phyloP scores from a whole-genome alignment of 2,888 invertebrate species.

The Slavum lentiscoides region DNA sequence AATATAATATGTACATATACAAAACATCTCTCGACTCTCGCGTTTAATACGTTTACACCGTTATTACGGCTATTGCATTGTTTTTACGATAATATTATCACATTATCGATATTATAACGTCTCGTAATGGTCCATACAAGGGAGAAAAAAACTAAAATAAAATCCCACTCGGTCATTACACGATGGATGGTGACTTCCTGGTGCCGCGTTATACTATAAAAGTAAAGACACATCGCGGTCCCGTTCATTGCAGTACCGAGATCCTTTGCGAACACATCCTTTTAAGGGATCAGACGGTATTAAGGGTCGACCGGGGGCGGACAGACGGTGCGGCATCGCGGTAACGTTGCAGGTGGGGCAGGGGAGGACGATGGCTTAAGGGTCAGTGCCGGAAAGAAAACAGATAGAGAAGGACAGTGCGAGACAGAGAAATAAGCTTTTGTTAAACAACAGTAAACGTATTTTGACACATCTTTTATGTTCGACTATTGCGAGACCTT shows the following conservation, averaged over 20 bases:
- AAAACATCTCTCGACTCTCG: too few relatives aligned
- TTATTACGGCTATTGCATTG: too few relatives aligned
- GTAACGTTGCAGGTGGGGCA: neutral
- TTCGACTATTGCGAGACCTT: constrained; percentile 31
- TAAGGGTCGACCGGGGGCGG: constrained; percentile 37
- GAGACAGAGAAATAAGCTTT: constrained; percentile 15
- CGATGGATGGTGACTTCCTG: constrained; percentile 1
- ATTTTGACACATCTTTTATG: constrained; percentile 39
- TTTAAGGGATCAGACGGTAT: constrained; percentile 51
- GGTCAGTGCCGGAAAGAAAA: constrained; percentile 8
- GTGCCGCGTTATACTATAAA: neutral
- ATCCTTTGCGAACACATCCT: constrained; percentile 40
- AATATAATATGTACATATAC: too few relatives aligned
- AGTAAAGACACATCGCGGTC: constrained; percentile 21
- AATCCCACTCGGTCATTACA: constrained; percentile 13
- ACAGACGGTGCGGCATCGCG: constrained; percentile 1
- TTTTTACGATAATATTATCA: too few relatives aligned
- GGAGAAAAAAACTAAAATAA: neutral
- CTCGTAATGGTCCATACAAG: neutral
- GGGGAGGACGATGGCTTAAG: constrained; percentile 14
- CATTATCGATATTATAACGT: neutral
- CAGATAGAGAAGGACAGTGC: neutral
- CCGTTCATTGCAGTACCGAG: neutral
- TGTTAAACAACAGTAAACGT: constrained; percentile 47
- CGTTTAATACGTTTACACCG: too few relatives aligned